Percentiles rank a stretch among this genome's conserved stretches.
These are phyloP conservation scores for Drosophila parthenogenetica DNA, from an alignment of 2,888 invertebrate genomes.

Conservation along the genomic window DNA sequence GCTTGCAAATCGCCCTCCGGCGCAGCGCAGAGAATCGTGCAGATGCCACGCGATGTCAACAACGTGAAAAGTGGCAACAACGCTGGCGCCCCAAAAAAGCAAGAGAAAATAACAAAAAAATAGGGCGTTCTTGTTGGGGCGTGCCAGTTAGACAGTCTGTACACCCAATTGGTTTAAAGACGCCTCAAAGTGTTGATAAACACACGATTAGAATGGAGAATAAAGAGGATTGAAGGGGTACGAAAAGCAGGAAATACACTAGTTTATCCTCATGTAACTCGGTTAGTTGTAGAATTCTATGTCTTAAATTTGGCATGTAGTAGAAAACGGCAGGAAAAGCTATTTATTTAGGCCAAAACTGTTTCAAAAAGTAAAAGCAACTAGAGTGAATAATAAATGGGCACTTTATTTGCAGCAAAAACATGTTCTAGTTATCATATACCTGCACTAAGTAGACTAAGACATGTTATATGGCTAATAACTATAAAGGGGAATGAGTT, in stretches of 20 bases:
- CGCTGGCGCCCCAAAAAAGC: slow-evolving; percentile 27
- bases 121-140: slow-evolving; percentile 16
- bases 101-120: background rate
- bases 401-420: background rate
- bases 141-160: slow-evolving; percentile 34
- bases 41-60: slow-evolving; percentile 65
- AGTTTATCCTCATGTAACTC: slow-evolving; percentile 3
- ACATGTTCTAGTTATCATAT: background rate
- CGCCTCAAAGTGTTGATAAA: slow-evolving; percentile 52
- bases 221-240: background rate
- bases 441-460: background rate
- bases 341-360: background rate
- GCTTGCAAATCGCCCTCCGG: slow-evolving; percentile 38
- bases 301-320: background rate
- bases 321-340: background rate
- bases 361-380: background rate
- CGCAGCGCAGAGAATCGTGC: slow-evolving; percentile 47
- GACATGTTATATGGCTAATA: background rate
- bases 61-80: slow-evolving; percentile 53
- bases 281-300: background rate
- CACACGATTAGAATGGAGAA: slow-evolving; percentile 31
- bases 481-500: too few relatives aligned
- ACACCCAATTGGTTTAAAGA: slow-evolving; percentile 43
- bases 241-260: background rate
- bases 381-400: background rate